Percentiles rank a stretch among this genome's conserved stretches.
These are phyloP conservation scores for Rachycentron canadum DNA, from an alignment of 2,797 vertebrate species.

Conservation along the genomic window DNA sequence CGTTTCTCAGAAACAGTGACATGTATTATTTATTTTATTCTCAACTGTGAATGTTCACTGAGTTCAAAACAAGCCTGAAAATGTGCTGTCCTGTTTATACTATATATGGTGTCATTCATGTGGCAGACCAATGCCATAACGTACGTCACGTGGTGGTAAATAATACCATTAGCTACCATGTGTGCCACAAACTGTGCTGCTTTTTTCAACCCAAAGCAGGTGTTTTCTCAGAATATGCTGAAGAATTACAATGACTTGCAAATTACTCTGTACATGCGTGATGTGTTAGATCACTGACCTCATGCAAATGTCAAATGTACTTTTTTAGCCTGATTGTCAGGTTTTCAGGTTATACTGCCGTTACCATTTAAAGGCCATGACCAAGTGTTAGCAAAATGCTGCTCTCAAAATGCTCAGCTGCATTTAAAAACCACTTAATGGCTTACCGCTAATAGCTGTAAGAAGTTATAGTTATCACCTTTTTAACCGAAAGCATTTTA, in stretches of 20 bases:
- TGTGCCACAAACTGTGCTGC: neutral
- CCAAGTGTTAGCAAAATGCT: no score
- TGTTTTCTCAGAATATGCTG: neutral
- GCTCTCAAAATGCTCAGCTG: neutral
- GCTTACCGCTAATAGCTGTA: neutral
- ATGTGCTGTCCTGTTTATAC: no score
- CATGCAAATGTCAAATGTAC: conserved; percentile 22
- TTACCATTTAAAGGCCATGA: neutral
- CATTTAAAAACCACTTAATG: neutral
- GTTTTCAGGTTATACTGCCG: neutral
- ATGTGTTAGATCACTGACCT: neutral
- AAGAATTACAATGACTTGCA: conserved; percentile 1
- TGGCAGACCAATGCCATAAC: neutral
- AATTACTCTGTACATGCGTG: neutral
- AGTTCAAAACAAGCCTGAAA: neutral
- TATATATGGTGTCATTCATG: no score
- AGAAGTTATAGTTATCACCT: neutral
- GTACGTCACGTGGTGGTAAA: neutral
- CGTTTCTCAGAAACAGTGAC: neutral
- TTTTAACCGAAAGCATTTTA: neutral
- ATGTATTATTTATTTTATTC: neutral
- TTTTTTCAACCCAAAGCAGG: neutral
- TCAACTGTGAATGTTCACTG: neutral
- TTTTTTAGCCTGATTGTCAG: conserved; percentile 2
- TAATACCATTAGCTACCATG: neutral